Percentiles rank a stretch among this genome's conserved stretches.
These are phyloP conservation scores for Troides aeacus DNA, from an alignment of 2,888 invertebrate genomes.

Conservation along the genomic window DNA sequence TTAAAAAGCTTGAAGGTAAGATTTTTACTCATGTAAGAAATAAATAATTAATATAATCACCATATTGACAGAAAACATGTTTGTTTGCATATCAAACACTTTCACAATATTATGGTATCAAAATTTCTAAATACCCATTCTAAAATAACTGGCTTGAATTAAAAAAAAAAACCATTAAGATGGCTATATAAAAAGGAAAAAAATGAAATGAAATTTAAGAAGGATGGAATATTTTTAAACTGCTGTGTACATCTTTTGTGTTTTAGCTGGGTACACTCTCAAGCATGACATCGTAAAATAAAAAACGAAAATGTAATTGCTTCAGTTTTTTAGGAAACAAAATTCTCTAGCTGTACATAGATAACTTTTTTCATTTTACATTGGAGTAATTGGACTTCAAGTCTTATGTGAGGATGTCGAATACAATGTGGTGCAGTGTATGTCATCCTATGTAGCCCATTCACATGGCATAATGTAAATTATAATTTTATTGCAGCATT, in stretches of 20 bases:
- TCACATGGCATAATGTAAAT: not conserved
- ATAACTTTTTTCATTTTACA: no score
- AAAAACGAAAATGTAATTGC: no score
- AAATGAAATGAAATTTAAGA: no score
- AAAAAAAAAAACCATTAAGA: no score
- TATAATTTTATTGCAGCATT: conserved; percentile 80
- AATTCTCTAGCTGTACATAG: no score
- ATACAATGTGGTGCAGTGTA: not conserved
- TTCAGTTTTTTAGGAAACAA: no score
- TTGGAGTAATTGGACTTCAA: not conserved
- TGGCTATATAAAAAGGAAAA: no score
- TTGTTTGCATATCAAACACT: not conserved
- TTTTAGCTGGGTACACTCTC: no score
- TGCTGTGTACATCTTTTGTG: no score
- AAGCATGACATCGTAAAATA: no score
- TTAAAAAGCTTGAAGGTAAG: conserved; percentile 90
- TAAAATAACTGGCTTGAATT: no score
- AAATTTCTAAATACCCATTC: not conserved
- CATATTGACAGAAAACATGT: not conserved
- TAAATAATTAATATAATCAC: not conserved
- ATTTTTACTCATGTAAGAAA: not conserved
- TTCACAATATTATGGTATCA: not conserved
- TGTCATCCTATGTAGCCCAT: not conserved
- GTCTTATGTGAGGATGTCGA: not conserved
- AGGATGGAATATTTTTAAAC: no score